Evolutionary conservation across 2,888 invertebrate genomes (phyloP).

Genomic region (Drosophila ustulata): DNA sequence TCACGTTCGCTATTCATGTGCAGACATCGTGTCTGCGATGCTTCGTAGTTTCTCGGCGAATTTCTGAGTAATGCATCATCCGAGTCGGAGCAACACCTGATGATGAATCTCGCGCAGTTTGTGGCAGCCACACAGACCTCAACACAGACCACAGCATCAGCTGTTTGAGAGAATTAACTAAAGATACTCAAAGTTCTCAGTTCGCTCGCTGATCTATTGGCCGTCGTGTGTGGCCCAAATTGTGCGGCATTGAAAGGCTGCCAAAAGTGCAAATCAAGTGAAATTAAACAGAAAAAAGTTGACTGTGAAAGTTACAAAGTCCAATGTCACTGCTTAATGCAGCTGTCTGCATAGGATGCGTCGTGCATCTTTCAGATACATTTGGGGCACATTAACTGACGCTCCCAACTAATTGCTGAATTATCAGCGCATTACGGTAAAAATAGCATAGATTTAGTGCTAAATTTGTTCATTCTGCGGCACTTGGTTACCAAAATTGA

Average conservation of each 20-base stretch:
- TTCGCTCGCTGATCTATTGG: slow-evolving; percentile 21
- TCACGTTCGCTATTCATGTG: slow-evolving; percentile 54
- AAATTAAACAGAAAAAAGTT: slow-evolving; percentile 5
- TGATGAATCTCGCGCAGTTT: slow-evolving; percentile 3
- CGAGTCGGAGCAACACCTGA: not conserved
- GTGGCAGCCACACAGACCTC: slow-evolving; percentile 4
- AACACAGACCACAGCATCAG: slow-evolving; percentile 39
- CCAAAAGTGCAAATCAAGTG: slow-evolving; percentile 48
- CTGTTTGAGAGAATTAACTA: slow-evolving; percentile 25
- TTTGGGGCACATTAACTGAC: slow-evolving; percentile 32
- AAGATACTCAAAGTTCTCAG: not conserved
- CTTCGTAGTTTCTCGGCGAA: slow-evolving; percentile 21
- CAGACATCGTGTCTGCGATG: slow-evolving; percentile 63
- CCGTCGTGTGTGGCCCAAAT: slow-evolving; percentile 41
- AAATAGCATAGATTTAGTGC: slow-evolving; percentile 38
- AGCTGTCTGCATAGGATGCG: slow-evolving; percentile 42
- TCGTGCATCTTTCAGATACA: slow-evolving; percentile 34
- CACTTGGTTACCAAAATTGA: slow-evolving; percentile 38
- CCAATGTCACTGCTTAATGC: slow-evolving; percentile 67
- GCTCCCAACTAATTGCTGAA: slow-evolving; percentile 59
- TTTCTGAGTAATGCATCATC: slow-evolving; percentile 34
- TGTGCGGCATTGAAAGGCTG: slow-evolving; percentile 68
- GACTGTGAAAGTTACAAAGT: slow-evolving; percentile 55
- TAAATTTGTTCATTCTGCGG: slow-evolving; percentile 29
- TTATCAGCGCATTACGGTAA: slow-evolving; percentile 66